A percentile compares a stretch with the other conserved stretches of the same genome.
These are phyloP conservation scores for Silurus lanzhouensis DNA, from an alignment of 2,797 vertebrate species.

Conservation along the genomic window DNA sequence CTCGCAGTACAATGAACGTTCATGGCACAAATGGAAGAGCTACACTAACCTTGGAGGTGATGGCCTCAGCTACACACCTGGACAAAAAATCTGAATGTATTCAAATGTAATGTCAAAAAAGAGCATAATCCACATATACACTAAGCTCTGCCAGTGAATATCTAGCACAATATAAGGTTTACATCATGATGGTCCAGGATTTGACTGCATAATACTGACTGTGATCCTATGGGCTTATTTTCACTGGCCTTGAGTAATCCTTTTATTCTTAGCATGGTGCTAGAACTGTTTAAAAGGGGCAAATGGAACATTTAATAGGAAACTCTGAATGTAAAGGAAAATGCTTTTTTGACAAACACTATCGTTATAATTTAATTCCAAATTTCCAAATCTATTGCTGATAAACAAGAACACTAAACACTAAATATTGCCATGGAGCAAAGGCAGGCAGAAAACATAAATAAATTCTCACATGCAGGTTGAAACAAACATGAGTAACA, in stretches of 20 bases:
- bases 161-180: not conserved
- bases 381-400: not conserved
- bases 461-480: not conserved
- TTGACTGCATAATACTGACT: not conserved
- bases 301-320: slow-evolving; percentile 40
- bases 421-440: not conserved
- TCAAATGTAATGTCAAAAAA: slow-evolving; percentile 11
- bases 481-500: not conserved
- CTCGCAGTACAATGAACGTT: not conserved
- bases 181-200: not conserved
- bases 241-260: not conserved
- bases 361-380: not conserved
- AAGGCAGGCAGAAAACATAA: not conserved
- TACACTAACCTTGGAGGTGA: not conserved
- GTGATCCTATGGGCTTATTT: not conserved
- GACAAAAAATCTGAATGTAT: not conserved
- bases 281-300: slow-evolving; percentile 6
- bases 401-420: not conserved
- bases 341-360: not conserved
- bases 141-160: not conserved
- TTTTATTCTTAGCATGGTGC: not conserved
- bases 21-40: not conserved
- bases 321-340: slow-evolving; percentile 12
- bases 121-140: not conserved
- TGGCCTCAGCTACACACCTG: slow-evolving; percentile 1